Base-by-base conservation (phyloP, 2,113 vertebrate genomes). In the Pao palembangensis region DNA sequence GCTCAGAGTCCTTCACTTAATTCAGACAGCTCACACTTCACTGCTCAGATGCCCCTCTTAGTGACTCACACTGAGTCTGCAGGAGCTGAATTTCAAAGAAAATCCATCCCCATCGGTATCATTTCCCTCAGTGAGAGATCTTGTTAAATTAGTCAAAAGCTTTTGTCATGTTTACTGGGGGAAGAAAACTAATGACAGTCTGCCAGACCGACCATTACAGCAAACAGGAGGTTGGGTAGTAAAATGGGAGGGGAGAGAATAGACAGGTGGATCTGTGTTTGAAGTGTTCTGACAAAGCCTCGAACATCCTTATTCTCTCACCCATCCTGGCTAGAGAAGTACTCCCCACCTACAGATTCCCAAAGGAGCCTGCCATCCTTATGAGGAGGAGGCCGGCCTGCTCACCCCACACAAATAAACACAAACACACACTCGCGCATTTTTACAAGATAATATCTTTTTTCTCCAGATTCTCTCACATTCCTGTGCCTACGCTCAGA, bases 291-390 rank as follows among this genome's bases (percentile, higher is more conserved):
- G 71, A 84, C 69, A 66, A 69, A 67, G 57, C 55, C 48, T 60
- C 16, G 19, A 74, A 59, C 61, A 38, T 61, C 58, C 47, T 19
- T 48, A n/a, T 76, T 66, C 63, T 61, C 23, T 60, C 42, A 58
- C 43, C 6, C 0, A 51, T 77, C 46, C 53, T 38, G 57, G 52
- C 55, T 0, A 4, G 68, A 67, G 38, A 71, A 43, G 38, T 72
- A 62, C 50, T 64, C 47, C 50, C 67, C 81, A 81, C 85, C 85
- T 58, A 84, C 85, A 78, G 57, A 71, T 75, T 84, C 85, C 78
- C 83, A 3, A 28, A 71, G 81, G 80, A 68, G 25, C 58, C 2
- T 7, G n/a, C 56, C 58, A 61, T 82, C 31, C 31, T 43, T 72
- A 61, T 55, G 75, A 71, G 69, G 79, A 64, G 74, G 78, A 69